Evolutionary conservation across 1,140 invertebrate genomes (phyloP).

Genomic region (Drosophila neocordata): DNA sequence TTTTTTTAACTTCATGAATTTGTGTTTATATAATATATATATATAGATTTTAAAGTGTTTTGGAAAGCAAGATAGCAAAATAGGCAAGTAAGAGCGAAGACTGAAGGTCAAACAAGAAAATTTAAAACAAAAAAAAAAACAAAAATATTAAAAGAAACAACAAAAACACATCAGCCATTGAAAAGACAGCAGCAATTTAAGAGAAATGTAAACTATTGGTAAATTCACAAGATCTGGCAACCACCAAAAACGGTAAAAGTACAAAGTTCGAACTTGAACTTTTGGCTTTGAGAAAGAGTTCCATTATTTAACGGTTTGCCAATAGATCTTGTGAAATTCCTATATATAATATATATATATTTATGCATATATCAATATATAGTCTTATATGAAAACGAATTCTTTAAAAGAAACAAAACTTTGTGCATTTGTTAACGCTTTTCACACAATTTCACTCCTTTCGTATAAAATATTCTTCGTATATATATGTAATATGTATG

Average conservation of each 20-base stretch:
- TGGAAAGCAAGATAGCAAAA: conserved; percentile 32
- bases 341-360: conserved; percentile 29
- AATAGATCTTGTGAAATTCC: neutral
- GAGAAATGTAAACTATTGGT: conserved; percentile 18
- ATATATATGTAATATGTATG: conserved; percentile 31
- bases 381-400: conserved; percentile 35
- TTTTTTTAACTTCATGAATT: conserved; percentile 35
- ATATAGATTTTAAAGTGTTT: conserved; percentile 51
- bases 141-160: too few species aligned
- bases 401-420: conserved; percentile 32
- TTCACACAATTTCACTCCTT: conserved; percentile 29
- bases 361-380: conserved; percentile 38
- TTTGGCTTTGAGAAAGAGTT: neutral
- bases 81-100: conserved; percentile 59
- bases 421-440: conserved; percentile 37
- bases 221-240: conserved; percentile 3
- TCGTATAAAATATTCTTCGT: conserved; percentile 41
- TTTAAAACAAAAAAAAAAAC: conserved; percentile 52
- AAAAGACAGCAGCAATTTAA: conserved; percentile 72
- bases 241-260: too few species aligned
- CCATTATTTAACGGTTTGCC: neutral
- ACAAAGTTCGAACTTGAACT: too few species aligned
- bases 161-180: conserved; percentile 58
- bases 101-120: conserved; percentile 73
- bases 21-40: conserved; percentile 39